A percentile compares a stretch with the other conserved stretches of the same genome.
phyloP scores from a whole-genome alignment of 2,888 invertebrate genomes.

The Thumatha senex region DNA sequence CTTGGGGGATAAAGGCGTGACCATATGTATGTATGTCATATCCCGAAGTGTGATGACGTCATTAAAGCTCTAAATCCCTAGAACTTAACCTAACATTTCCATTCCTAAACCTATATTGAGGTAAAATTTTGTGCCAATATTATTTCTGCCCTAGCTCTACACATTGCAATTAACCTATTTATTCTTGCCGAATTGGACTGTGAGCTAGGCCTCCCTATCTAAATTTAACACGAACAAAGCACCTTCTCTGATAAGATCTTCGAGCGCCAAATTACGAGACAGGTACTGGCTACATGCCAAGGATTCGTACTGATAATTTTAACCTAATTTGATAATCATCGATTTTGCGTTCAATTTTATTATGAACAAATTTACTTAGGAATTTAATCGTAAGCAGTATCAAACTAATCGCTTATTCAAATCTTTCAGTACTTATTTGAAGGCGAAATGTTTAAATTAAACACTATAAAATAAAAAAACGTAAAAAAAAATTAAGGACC shows the following conservation, averaged over 20 bases:
- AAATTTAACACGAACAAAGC: constrained; percentile 21
- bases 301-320: constrained; percentile 15
- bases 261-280: constrained; percentile 27
- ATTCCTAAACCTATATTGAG: too few relatives aligned
- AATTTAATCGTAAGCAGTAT: background rate
- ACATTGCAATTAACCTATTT: background rate
- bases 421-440: background rate
- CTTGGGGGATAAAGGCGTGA: too few relatives aligned
- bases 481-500: too few relatives aligned
- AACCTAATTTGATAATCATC: constrained; percentile 29
- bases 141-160: background rate
- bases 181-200: background rate
- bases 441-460: too few relatives aligned
- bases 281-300: constrained; percentile 18
- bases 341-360: constrained; percentile 25
- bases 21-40: too few relatives aligned
- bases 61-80: too few relatives aligned
- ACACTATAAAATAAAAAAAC: too few relatives aligned
- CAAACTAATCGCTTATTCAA: background rate
- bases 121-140: too few relatives aligned
- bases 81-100: too few relatives aligned
- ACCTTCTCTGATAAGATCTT: constrained; percentile 31
- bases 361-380: constrained; percentile 4
- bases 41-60: too few relatives aligned
- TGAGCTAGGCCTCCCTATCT: constrained; percentile 3